These are phyloP conservation scores for Drosophila triauraria DNA, from an alignment of 1,140 invertebrate species.

Conservation along the genomic window DNA sequence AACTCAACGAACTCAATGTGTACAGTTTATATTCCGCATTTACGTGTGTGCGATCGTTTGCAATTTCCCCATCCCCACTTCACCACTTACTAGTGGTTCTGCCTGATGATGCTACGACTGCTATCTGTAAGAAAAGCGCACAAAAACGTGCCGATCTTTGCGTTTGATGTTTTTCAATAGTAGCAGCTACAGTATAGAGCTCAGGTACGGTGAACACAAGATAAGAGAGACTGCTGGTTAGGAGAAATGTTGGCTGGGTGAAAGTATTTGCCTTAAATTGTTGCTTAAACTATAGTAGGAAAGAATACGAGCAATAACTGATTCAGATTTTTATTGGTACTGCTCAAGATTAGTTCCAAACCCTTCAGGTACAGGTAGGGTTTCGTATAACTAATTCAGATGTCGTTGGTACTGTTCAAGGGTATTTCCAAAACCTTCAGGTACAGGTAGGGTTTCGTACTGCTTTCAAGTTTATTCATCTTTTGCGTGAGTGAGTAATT, in stretches of 20 bases:
- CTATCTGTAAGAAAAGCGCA: conserved; percentile 21
- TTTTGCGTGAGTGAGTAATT: neutral
- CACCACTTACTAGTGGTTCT: neutral
- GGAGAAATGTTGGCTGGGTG: neutral
- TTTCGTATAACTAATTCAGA: neutral
- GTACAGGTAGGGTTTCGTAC: neutral
- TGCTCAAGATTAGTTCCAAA: neutral
- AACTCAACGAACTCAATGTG: conserved; percentile 29
- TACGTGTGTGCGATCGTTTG: conserved; percentile 42
- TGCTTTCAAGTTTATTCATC: conserved; percentile 12
- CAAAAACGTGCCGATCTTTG: conserved; percentile 54
- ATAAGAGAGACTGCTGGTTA: neutral
- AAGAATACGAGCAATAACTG: neutral
- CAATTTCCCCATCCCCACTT: conserved; percentile 21
- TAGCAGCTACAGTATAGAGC: conserved; percentile 11
- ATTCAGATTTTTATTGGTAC: neutral
- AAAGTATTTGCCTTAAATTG: neutral
- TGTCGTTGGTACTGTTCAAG: neutral
- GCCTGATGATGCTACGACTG: conserved; percentile 1
- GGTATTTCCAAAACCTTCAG: neutral
- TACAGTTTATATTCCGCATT: conserved; percentile 29
- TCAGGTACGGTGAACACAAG: conserved; percentile 11
- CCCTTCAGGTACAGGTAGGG: neutral
- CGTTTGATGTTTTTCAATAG: conserved; percentile 59
- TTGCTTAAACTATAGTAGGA: neutral